phyloP scores from a whole-genome alignment of 2,797 vertebrate species.

The Ambastaia sidthimunki region DNA sequence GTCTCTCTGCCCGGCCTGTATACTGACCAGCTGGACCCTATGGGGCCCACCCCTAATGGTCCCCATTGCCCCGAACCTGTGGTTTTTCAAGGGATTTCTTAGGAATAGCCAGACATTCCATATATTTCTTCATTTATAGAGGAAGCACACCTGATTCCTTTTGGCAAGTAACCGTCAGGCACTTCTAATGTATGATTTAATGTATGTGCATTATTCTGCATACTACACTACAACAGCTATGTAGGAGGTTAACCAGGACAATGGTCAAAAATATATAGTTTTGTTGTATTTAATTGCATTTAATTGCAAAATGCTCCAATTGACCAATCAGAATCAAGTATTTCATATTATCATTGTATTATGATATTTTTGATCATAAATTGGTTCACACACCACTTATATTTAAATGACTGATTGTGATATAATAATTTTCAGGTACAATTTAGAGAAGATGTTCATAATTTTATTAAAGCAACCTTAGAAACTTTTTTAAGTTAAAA shows the following conservation, averaged over 20 bases:
- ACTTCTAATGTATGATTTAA: conserved; percentile 32
- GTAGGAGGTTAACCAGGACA: conserved; percentile 8
- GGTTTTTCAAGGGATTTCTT: conserved; percentile 41
- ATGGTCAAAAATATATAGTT: conserved; percentile 70
- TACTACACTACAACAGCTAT: not conserved
- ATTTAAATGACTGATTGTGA: no score
- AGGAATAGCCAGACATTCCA: conserved; percentile 24
- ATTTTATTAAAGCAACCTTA: no score
- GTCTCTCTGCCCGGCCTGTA: conserved; percentile 77
- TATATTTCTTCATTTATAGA: conserved; percentile 44
- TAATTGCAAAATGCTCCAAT: no score
- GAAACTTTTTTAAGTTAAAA: no score
- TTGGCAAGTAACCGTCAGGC: conserved; percentile 19
- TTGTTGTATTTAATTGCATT: no score
- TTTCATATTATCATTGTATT: no score
- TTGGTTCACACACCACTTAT: no score
- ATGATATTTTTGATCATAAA: no score
- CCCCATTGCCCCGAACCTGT: conserved; percentile 67
- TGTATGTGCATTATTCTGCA: not conserved
- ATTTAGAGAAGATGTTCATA: no score
- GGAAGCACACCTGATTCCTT: conserved; percentile 47
- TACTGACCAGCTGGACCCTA: conserved; percentile 78
- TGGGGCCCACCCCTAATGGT: conserved; percentile 77
- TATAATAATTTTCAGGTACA: no score
- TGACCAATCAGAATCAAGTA: no score